Conservation (phyloP, 2,888 invertebrate species). For the Hypsopygia costalis region DNA sequence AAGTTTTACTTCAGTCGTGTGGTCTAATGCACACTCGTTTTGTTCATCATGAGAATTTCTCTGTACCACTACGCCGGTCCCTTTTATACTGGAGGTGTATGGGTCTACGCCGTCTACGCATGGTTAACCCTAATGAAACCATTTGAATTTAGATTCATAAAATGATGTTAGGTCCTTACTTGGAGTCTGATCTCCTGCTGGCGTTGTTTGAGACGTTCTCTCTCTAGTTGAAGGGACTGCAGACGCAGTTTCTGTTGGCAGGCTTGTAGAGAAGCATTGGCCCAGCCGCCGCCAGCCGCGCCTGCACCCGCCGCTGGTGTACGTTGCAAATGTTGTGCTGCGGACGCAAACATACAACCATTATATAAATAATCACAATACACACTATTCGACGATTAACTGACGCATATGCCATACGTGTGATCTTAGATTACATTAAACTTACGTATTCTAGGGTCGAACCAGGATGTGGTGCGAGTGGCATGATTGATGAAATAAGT, state of each 20-base stretch:
- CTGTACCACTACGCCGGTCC: no score
- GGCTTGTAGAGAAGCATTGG: conserved; percentile 82
- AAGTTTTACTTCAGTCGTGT: no score
- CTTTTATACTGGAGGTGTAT: no score
- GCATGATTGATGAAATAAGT: conserved; percentile 95
- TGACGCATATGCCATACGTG: conserved; percentile 9
- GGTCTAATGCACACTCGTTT: no score
- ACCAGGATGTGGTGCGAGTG: conserved; percentile 97
- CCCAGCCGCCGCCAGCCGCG: conserved; percentile 79
- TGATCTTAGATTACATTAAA: conserved; percentile 38
- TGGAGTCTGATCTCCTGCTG: conserved; percentile 94
- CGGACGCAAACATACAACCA: conserved; percentile 31
- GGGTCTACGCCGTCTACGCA: no score
- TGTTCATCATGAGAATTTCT: no score
- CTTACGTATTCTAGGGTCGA: conserved; percentile 98
- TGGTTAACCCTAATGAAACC: no score
- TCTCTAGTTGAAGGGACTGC: conserved; percentile 92
- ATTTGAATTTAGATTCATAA: no score
- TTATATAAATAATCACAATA: not conserved
- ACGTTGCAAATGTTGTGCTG: conserved; percentile 80
- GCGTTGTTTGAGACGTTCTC: conserved; percentile 92
- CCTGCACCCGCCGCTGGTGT: conserved; percentile 79
- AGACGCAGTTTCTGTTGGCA: conserved; percentile 89
- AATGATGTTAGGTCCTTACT: no score
- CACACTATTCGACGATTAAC: no score